phyloP scores from a whole-genome alignment of 1,140 invertebrate species.

The Atopsyche davidsoni region DNA sequence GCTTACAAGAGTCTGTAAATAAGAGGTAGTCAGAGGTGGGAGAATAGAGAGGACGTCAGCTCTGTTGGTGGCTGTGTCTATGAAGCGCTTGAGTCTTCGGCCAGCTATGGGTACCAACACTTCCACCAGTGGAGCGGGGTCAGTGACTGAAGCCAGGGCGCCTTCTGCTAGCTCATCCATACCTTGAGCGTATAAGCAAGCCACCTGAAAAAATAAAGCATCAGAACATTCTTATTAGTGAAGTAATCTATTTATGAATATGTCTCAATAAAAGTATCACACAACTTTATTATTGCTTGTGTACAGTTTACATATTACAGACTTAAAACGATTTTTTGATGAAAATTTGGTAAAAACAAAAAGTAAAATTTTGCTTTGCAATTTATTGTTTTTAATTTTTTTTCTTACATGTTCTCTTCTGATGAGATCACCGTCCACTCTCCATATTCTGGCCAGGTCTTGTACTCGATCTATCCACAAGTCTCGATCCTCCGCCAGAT shows the following conservation, averaged over 20 bases:
- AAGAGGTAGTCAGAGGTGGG: constrained; percentile 60
- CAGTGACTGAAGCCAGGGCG: constrained; percentile 59
- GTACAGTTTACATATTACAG: too few species aligned
- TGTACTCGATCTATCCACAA: constrained; percentile 67
- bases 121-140: constrained; percentile 57
- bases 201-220: constrained; percentile 42
- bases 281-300: too few species aligned
- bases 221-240: too few species aligned
- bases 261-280: background rate
- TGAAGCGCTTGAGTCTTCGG: constrained; percentile 60
- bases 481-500: constrained; percentile 45
- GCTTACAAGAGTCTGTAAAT: constrained; percentile 65
- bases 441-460: constrained; percentile 71
- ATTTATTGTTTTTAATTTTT: too few species aligned
- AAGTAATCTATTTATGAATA: background rate
- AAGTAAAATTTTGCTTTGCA: too few species aligned
- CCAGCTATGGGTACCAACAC: constrained; percentile 65
- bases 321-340: too few species aligned
- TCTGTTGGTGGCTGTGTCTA: constrained; percentile 52
- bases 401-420: constrained; percentile 64
- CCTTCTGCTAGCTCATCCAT: constrained; percentile 73
- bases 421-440: constrained; percentile 67
- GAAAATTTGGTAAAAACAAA: too few species aligned
- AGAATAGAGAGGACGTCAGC: constrained; percentile 61
- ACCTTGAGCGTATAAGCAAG: constrained; percentile 68